Base-by-base conservation (phyloP, 37 sponge, comb jelly and placozoan species). In the Mnemiopsis leidyi region DNA sequence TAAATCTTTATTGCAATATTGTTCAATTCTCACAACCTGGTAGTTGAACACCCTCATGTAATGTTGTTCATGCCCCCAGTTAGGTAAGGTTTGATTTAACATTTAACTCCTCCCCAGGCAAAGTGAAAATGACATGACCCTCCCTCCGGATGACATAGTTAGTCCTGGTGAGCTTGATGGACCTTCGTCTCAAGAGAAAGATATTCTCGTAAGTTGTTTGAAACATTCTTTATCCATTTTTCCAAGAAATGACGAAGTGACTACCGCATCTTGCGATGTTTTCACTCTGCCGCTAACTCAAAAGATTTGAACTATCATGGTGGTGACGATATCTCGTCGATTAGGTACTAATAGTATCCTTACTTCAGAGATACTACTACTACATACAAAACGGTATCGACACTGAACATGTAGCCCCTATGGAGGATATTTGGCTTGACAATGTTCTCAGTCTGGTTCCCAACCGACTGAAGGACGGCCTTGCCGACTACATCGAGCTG, bases 361-460 rank as follows among this genome's bases (percentile, higher is more conserved):
- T n/a, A n/a, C 18, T 68, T n/a, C 93, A 97, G 98, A 94, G 99
- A 34, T 98, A 98, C 93, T 94, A 95, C 40, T 98, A 98, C 95
- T 98, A 98, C 95, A 97, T 98, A 68, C 96, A 97, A 40, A 95
- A 97, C 94, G 99, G 99, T 13, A 97, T 98, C 28, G 99, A 98
- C 94, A 98, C 99, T 1, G 96, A 95, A 26, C 97, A 97, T 92
- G 95, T 98, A 0, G 97, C 99, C 21, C 99, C 99, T 0, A 93
- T 98, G 95, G 99, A 98, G 73, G 99, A 98, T 83, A 95, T 96
- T 29, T 97, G 96, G 96, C 93, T 98, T 16, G 68, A 68, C 16
- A 69, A 96, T 76, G 95, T 97, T 0, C 94, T 98, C 68, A 3
- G 68, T 0, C 82, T 93, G 69, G 94, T 96, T 0, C 85, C 95